These are phyloP conservation scores for Sphenopsis melanotis DNA, from an alignment of 2,797 vertebrate genomes.

Conservation along the genomic window DNA sequence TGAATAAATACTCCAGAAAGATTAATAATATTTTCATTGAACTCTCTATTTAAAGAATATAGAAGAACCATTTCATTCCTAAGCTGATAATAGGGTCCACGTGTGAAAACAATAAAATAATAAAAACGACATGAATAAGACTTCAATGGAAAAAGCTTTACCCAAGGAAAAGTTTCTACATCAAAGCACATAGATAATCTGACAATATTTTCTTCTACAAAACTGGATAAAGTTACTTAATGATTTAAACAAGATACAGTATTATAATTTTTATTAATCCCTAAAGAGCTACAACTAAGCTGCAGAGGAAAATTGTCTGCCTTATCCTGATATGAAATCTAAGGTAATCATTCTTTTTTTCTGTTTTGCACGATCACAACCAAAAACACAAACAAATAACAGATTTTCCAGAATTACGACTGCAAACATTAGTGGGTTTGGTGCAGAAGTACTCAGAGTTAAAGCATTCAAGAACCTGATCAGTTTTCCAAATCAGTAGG, in stretches of 20 bases:
- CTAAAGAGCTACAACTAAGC: background rate
- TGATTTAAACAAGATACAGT: conserved; percentile 45
- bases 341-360: background rate
- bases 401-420: background rate
- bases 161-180: conserved; percentile 37
- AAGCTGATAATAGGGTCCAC: conserved; percentile 57
- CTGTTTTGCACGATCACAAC: background rate
- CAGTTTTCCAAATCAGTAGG: background rate
- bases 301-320: background rate
- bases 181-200: conserved; percentile 60
- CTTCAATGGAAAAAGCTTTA: conserved; percentile 45
- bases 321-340: background rate
- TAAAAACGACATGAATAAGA: conserved; percentile 37
- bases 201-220: conserved; percentile 47
- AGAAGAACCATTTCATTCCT: conserved; percentile 35
- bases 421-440: background rate
- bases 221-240: conserved; percentile 51
- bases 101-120: conserved; percentile 67
- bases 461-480: background rate
- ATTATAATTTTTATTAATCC: conserved; percentile 51
- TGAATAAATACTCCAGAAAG: conserved; percentile 58
- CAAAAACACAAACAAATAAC: background rate
- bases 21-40: conserved; percentile 65
- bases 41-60: conserved; percentile 34
- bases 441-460: background rate